These are phyloP conservation scores for Minunthozetes semirufus DNA, from an alignment of 2,888 invertebrate species.

Conservation along the genomic window DNA sequence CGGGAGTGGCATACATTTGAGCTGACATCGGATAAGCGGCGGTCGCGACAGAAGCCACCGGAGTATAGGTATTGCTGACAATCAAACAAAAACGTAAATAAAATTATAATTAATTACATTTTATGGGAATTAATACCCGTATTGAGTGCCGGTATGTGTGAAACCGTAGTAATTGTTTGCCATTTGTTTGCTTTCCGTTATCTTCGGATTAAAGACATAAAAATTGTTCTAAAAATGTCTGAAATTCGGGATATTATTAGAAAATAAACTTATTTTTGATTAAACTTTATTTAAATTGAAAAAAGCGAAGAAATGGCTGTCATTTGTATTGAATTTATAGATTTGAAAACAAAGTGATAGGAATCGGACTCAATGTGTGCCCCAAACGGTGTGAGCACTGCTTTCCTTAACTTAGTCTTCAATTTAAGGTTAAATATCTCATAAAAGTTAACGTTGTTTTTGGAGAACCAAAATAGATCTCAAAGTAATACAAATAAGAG, in stretches of 20 bases:
- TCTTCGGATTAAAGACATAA: too few relatives aligned
- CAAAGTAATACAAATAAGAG: too few relatives aligned
- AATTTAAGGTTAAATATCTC: too few relatives aligned
- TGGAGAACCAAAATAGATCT: too few relatives aligned
- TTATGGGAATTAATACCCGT: conserved; percentile 52
- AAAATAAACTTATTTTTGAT: neutral
- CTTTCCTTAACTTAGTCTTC: too few relatives aligned
- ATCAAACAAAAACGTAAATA: too few relatives aligned
- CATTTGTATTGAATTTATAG: neutral
- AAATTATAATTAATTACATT: neutral
- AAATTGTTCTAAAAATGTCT: neutral
- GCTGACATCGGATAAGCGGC: neutral
- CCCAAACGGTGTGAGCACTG: too few relatives aligned
- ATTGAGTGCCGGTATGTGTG: conserved; percentile 86
- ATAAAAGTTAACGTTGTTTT: too few relatives aligned
- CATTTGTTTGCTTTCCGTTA: too few relatives aligned
- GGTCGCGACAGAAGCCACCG: conserved; percentile 1
- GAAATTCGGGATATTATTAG: neutral
- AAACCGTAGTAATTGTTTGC: conserved; percentile 91
- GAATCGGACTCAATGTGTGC: too few relatives aligned
- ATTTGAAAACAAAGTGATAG: too few relatives aligned
- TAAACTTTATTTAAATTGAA: neutral
- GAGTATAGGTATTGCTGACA: neutral
- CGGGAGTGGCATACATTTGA: neutral
- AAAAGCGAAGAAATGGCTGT: neutral